Evolutionary conservation across 2,888 invertebrate species (phyloP).

Genomic region (Hipparchia semele): DNA sequence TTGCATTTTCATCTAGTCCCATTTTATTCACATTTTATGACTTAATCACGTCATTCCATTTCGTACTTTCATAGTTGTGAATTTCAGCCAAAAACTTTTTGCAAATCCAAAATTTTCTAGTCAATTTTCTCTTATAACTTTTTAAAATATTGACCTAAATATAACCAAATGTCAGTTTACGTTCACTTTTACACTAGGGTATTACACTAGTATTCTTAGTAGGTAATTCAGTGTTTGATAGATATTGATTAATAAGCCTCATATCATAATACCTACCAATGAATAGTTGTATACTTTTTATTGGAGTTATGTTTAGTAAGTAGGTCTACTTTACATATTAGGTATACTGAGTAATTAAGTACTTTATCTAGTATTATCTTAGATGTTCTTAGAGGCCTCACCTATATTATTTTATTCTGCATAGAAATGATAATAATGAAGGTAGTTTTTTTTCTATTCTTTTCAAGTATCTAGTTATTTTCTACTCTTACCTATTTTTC

Average conservation of each 20-base stretch:
- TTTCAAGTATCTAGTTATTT: background rate
- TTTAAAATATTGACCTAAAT: slow-evolving; percentile 60
- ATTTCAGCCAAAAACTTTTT: slow-evolving; percentile 63
- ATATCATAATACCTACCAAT: slow-evolving; percentile 64
- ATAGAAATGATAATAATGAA: background rate
- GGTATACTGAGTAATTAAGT: background rate
- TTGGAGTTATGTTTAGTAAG: slow-evolving; percentile 24
- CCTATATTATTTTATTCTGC: background rate
- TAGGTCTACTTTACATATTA: background rate
- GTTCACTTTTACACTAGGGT: slow-evolving; percentile 32
- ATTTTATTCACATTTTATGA: slow-evolving; percentile 48
- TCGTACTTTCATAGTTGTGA: slow-evolving; percentile 54
- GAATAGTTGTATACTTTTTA: slow-evolving; percentile 53
- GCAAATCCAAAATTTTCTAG: slow-evolving; percentile 81
- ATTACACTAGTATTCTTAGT: background rate
- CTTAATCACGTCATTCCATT: slow-evolving; percentile 41
- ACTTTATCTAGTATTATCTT: background rate
- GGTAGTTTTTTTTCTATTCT: background rate
- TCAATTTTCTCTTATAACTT: slow-evolving; percentile 61
- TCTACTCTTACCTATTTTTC: background rate
- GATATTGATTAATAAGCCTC: slow-evolving; percentile 48
- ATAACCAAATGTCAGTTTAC: slow-evolving; percentile 49
- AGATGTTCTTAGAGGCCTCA: background rate
- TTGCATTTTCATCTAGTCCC: slow-evolving; percentile 68
- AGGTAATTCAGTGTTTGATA: slow-evolving; percentile 20